Conservation (phyloP, 2,888 invertebrate genomes). For the Andricus quercusramuli region DNA sequence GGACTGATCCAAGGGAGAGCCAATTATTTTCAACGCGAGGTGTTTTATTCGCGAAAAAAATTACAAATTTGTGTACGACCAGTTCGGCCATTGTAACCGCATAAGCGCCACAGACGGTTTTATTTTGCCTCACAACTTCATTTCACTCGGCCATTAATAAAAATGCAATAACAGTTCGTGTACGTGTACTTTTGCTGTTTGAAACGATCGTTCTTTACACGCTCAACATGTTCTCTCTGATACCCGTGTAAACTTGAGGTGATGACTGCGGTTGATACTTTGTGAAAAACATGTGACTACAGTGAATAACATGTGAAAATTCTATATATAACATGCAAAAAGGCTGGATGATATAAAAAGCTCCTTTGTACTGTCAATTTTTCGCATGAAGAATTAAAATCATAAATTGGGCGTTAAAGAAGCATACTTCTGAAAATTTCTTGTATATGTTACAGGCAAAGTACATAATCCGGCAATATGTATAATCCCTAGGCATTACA, state of each 20-base stretch:
- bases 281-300: not conserved
- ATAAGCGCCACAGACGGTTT: conserved; percentile 37
- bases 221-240: conserved; percentile 14
- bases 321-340: not conserved
- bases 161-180: conserved; percentile 55
- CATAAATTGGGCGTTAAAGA: no score
- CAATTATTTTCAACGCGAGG: conserved; percentile 19
- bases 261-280: not conserved
- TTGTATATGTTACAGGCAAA: no score
- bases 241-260: conserved; percentile 23
- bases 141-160: conserved; percentile 51
- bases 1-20: conserved; percentile 23
- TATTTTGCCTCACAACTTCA: conserved; percentile 45
- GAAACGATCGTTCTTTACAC: conserved; percentile 13
- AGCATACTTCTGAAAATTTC: no score
- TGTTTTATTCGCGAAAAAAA: not conserved
- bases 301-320: not conserved
- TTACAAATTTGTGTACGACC: conserved; percentile 29
- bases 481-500: no score
- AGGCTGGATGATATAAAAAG: not conserved
- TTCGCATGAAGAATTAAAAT: no score
- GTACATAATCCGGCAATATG: no score
- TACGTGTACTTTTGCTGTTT: conserved; percentile 31
- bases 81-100: conserved; percentile 29
- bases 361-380: not conserved